Base-by-base conservation (phyloP, 2,888 invertebrate species). In the Invenusta paracnida region DNA sequence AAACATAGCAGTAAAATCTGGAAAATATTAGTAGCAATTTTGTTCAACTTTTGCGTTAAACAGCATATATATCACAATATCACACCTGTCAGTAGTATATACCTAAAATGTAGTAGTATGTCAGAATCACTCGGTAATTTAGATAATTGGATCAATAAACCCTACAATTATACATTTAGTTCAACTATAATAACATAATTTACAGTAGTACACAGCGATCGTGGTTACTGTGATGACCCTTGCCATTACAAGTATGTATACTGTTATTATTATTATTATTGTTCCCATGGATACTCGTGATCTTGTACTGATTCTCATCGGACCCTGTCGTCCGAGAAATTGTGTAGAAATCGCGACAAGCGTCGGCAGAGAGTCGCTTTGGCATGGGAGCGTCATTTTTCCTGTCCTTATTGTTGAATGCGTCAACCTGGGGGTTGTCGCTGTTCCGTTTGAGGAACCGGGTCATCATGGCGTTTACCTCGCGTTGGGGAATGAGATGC, bases 291-390 rank as follows among this genome's bases (percentile, higher is more conserved):
- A 11, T 17, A 17, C 17, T 48, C 17, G 48, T 48, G 48, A n/a
- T n/a, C n/a, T n/a, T n/a, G n/a, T n/a, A n/a, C n/a, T 17, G 17
- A 48, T 48, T 17, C 48, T 48, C 48, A 48, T n/a, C n/a, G n/a
- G n/a, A n/a, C n/a, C n/a, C n/a, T n/a, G 73, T 2, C 5, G 73
- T 2, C 27, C 73, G 11, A 13, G 73, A 73, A 25, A 73, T 73
- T 5, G 73, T 73, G 73, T 73, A 73, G 73, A 73, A 73, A 25
- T 73, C 73, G 2, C 73, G 73, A 73, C 73, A 73, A 5, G 73
- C 73, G 23, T 73, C 73, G 2, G 73, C 73, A 2, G 73, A 73
- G 11, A 73, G 73, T 73, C 73, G 5, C 23, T 73, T 73, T 5
- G 73, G 73, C 5, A 23, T 23, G 23, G 23, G 2, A 25, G 5